These are phyloP conservation scores for Heliconius erato DNA, from an alignment of 2,888 invertebrate species.

Conservation along the genomic window DNA sequence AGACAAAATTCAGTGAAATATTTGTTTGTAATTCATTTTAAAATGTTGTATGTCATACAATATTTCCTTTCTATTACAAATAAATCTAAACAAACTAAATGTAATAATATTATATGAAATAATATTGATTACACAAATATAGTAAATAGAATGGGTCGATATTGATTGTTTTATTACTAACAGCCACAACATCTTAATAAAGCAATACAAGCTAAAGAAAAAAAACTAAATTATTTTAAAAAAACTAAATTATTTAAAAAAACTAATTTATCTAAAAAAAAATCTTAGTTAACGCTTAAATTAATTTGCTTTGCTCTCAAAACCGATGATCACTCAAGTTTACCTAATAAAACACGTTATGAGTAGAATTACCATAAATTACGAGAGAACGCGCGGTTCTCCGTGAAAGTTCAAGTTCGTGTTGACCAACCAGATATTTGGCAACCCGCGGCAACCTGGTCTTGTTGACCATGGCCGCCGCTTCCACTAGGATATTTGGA, in stretches of 20 bases:
- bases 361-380: constrained; percentile 2
- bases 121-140: background rate
- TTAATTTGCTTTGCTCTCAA: background rate
- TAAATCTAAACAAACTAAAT: background rate
- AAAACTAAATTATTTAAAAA: background rate
- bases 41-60: background rate
- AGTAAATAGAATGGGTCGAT: constrained; percentile 1
- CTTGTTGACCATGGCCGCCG: constrained; percentile 45
- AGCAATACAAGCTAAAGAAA: too few species aligned
- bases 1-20: background rate
- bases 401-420: constrained; percentile 48
- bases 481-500: constrained; percentile 35
- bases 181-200: background rate
- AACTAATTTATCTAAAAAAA: background rate
- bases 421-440: constrained; percentile 43
- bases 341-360: constrained; percentile 12
- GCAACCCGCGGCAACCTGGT: constrained; percentile 34
- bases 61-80: too few species aligned
- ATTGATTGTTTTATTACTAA: background rate
- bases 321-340: background rate
- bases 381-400: constrained; percentile 38
- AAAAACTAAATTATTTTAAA: background rate
- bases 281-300: background rate
- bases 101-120: background rate
- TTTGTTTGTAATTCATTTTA: background rate